Percentiles rank a stretch among this genome's conserved stretches.
phyloP scores from a whole-genome alignment of 2,888 invertebrate species.

The Drosophila anceps region DNA sequence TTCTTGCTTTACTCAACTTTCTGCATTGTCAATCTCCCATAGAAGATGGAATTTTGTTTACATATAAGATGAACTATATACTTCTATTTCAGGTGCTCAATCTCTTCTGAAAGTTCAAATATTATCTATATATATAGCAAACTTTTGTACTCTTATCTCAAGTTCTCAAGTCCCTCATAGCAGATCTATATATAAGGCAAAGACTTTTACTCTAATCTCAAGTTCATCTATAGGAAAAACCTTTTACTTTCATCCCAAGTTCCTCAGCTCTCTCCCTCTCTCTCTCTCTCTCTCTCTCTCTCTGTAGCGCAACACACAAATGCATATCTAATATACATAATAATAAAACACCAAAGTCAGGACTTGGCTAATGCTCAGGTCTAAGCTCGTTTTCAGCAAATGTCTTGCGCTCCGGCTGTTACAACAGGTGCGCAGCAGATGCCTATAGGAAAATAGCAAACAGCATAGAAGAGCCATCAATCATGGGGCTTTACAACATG shows the following conservation, averaged over 20 bases:
- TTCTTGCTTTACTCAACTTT: too few relatives aligned
- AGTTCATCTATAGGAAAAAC: neutral
- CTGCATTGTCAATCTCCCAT: too few relatives aligned
- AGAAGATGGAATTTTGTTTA: too few relatives aligned
- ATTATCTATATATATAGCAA: too few relatives aligned
- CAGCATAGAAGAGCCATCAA: conserved; percentile 59
- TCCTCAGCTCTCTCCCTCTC: neutral
- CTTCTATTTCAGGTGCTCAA: too few relatives aligned
- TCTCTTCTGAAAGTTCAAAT: too few relatives aligned
- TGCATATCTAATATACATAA: conserved; percentile 10
- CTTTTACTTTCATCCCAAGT: neutral
- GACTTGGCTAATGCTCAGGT: conserved; percentile 15
- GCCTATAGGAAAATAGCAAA: conserved; percentile 35
- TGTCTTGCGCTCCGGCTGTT: conserved; percentile 24
- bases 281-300: neutral
- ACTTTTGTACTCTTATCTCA: too few relatives aligned
- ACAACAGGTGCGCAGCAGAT: conserved; percentile 63
- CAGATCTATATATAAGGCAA: too few relatives aligned
- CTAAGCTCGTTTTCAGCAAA: conserved; percentile 2
- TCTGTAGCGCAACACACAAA: neutral
- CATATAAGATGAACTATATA: too few relatives aligned
- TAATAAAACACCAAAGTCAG: conserved; percentile 1
- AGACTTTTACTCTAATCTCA: neutral
- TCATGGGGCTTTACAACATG: conserved; percentile 53
- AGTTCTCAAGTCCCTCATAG: too few relatives aligned